These are phyloP conservation scores for Apis mellifera DNA, from an alignment of 1,140 invertebrate species.

Conservation along the genomic window Amel_HAv3.1 CM009933.2:8318501-8319000, in stretches of 20 bases:
- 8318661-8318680: neutral
- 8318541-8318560: neutral
- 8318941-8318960: slow-evolving; percentile 1
- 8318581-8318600: neutral
- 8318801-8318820: neutral
- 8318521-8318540: neutral
- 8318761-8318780: neutral
- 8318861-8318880: too few species aligned
- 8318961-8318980: slow-evolving; percentile 1
- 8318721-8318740: neutral
- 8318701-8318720: neutral
- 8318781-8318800: neutral
- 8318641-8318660: neutral
- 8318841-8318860: neutral
- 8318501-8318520: neutral
- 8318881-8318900: too few species aligned
- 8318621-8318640: neutral
- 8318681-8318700: neutral
- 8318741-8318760: neutral
- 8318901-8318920: neutral
- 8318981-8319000: neutral
- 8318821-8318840: neutral
- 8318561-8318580: neutral
- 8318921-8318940: neutral
- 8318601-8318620: neutral